Percentiles rank a stretch among this genome's conserved stretches.
phyloP scores from a whole-genome alignment of 92 coral and sea anemone genomes.

The Umimayanthus chanpuru region DNA sequence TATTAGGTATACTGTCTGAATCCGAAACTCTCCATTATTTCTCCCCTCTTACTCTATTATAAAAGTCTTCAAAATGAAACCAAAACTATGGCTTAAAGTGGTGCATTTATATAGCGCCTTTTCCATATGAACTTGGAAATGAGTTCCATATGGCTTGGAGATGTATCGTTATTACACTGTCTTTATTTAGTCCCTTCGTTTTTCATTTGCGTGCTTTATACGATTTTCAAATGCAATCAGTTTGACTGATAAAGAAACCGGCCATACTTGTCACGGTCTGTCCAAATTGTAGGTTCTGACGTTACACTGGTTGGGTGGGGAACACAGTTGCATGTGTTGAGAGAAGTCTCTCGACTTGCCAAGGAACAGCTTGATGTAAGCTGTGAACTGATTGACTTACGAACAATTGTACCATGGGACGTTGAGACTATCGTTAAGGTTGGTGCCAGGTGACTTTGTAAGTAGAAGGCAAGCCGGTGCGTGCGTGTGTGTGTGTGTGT shows the following conservation, averaged over 20 bases:
- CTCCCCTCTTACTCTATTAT: no score
- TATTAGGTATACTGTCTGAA: no score
- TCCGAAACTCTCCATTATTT: no score
- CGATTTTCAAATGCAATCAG: not conserved
- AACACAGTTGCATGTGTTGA: slow-evolving; percentile 91
- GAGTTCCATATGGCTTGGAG: no score
- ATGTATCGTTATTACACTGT: no score
- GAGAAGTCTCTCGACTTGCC: slow-evolving; percentile 94
- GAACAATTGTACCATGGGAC: slow-evolving; percentile 96
- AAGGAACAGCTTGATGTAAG: slow-evolving; percentile 83
- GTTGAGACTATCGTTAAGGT: slow-evolving; percentile 92
- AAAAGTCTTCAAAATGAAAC: no score
- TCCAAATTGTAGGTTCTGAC: slow-evolving; percentile 72
- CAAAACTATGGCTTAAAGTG: no score
- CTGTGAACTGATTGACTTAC: slow-evolving; percentile 92
- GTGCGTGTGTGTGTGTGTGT: no score
- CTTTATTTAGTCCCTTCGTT: not conserved
- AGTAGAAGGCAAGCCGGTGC: no score
- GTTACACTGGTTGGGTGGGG: slow-evolving; percentile 98
- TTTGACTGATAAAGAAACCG: not conserved
- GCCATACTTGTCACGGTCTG: not conserved
- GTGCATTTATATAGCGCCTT: no score
- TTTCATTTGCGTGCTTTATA: not conserved
- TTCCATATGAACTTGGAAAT: no score
- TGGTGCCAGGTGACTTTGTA: not conserved